Evolutionary conservation across 2,888 invertebrate genomes (phyloP).

Genomic region (Caradrina kadenii): DNA sequence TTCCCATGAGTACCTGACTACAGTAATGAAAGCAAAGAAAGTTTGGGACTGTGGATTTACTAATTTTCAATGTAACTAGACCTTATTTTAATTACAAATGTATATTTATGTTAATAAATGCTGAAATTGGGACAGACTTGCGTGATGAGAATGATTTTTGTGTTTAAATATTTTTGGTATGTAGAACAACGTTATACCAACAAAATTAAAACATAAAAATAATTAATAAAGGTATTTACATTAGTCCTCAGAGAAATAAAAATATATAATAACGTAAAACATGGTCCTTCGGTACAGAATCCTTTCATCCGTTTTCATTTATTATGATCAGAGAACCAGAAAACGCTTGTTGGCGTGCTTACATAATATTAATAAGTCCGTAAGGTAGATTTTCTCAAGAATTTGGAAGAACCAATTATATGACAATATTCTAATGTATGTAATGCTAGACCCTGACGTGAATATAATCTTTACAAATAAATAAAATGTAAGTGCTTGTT

Average conservation of each 20-base stretch:
- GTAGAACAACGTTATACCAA: too few species aligned
- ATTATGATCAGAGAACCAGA: background rate
- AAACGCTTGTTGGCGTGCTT: background rate
- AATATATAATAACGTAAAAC: background rate
- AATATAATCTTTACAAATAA: background rate
- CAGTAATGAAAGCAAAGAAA: slow-evolving; percentile 24
- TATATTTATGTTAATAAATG: slow-evolving; percentile 49
- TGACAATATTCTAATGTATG: too few species aligned
- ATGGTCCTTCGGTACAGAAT: background rate
- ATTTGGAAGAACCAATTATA: too few species aligned
- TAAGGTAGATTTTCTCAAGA: too few species aligned
- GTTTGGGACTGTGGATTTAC: slow-evolving; percentile 44
- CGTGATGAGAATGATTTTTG: slow-evolving; percentile 11
- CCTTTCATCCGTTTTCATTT: background rate
- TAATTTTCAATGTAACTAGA: slow-evolving; percentile 46
- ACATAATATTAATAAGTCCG: too few species aligned
- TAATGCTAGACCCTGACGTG: too few species aligned
- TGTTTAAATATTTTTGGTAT: slow-evolving; percentile 2
- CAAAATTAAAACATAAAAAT: too few species aligned
- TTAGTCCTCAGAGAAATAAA: slow-evolving; percentile 1
- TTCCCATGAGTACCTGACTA: slow-evolving; percentile 38
- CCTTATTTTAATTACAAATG: slow-evolving; percentile 31
- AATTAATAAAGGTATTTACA: background rate
- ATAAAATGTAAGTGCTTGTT: too few species aligned
- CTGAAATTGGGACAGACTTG: slow-evolving; percentile 10